These are phyloP conservation scores for Cyprinodon brontotheroides DNA, from an alignment of 2,113 vertebrate genomes.

Conservation along the genomic window DNA sequence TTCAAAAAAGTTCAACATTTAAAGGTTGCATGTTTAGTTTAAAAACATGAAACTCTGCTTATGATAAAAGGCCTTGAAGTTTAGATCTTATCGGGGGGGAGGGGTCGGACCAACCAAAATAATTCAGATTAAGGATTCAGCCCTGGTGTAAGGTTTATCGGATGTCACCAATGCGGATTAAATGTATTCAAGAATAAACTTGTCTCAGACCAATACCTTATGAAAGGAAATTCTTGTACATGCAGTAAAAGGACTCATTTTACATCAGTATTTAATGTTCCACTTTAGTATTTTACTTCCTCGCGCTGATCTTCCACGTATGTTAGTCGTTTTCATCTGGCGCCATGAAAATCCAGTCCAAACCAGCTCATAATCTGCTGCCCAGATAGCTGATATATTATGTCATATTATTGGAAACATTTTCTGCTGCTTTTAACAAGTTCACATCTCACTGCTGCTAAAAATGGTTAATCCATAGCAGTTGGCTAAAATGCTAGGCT, in stretches of 20 bases:
- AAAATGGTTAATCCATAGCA: not conserved
- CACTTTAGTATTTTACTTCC: not conserved
- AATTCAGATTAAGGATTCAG: not conserved
- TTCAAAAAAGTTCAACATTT: not conserved
- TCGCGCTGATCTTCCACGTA: not conserved
- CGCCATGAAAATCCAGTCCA: no score
- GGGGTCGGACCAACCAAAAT: not conserved
- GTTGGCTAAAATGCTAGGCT: not conserved
- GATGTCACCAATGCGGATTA: no score
- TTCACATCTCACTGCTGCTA: not conserved
- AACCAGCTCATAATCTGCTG: no score
- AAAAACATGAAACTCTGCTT: not conserved
- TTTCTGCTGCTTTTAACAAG: no score
- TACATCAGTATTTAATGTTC: not conserved
- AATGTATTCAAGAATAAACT: not conserved
- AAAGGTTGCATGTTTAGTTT: not conserved
- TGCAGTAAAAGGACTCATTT: not conserved
- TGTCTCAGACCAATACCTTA: not conserved
- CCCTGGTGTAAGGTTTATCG: not conserved
- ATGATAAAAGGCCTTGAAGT: no score
- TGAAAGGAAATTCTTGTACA: not conserved
- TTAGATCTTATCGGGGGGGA: not conserved
- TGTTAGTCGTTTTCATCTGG: no score
- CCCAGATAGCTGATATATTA: no score
- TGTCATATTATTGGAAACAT: no score